These are phyloP conservation scores for Bambusicola thoracicus DNA, from an alignment of 2,113 vertebrate genomes.

Conservation along the genomic window DNA sequence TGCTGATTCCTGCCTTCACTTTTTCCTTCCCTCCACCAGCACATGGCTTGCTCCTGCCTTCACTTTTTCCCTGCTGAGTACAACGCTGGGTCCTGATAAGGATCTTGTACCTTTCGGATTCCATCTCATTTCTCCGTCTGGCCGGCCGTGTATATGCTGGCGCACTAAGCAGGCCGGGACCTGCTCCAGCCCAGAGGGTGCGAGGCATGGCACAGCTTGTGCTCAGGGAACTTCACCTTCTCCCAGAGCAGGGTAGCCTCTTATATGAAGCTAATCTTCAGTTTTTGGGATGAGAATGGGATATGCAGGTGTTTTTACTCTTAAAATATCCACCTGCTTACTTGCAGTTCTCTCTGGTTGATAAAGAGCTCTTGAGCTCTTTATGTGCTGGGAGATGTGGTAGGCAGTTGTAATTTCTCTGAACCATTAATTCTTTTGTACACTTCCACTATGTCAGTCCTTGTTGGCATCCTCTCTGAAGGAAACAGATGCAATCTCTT, in stretches of 20 bases:
- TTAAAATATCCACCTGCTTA: not conserved
- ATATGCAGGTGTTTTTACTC: not conserved
- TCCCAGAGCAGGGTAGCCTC: not conserved
- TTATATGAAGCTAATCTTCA: not conserved
- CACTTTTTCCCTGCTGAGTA: not conserved
- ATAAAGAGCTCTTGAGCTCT: not conserved
- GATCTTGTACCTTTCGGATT: conserved; percentile 27
- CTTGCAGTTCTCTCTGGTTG: not conserved
- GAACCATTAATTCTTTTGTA: conserved; percentile 3
- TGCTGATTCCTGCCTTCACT: not conserved
- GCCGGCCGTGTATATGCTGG: not conserved
- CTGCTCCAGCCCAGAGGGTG: not conserved
- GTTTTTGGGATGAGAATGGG: not conserved
- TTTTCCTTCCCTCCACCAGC: not conserved
- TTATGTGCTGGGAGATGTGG: not conserved
- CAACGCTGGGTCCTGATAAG: not conserved
- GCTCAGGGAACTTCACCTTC: not conserved
- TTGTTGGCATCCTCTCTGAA: conserved; percentile 36
- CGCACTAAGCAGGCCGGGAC: not conserved
- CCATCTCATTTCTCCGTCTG: not conserved
- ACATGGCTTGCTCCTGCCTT: not conserved
- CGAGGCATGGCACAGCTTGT: conserved; percentile 16
- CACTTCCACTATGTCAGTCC: not conserved
- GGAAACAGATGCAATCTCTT: conserved; percentile 46
- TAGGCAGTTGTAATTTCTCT: not conserved